Conservation (phyloP, 2,113 vertebrate species). For the Carassius auratus region DNA sequence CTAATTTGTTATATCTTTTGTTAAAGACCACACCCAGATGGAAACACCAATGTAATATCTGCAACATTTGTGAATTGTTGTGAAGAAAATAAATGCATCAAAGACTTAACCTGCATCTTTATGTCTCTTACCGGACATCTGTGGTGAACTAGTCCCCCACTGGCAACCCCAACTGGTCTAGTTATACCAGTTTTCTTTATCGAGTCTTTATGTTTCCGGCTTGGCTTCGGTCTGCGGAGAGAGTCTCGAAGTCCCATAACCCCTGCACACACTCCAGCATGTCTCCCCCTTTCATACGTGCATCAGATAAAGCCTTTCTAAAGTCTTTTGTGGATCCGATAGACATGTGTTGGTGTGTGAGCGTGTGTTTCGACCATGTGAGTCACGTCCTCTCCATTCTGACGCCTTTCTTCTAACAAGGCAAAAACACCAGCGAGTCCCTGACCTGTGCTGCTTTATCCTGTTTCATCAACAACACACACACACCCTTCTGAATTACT, state of each 20-base stretch:
- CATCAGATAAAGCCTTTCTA: conserved; percentile 13
- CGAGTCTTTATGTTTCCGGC: background rate
- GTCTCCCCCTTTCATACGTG: conserved; percentile 29
- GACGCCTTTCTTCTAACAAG: conserved; percentile 68
- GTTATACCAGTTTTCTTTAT: no score
- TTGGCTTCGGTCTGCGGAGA: conserved; percentile 7
- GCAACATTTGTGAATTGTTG: no score
- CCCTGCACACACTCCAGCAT: conserved; percentile 41
- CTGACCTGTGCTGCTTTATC: conserved; percentile 70
- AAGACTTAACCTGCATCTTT: no score
- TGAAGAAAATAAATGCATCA: no score
- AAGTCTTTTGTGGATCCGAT: conserved; percentile 1
- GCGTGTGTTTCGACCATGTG: conserved; percentile 43
- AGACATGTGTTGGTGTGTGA: conserved; percentile 33
- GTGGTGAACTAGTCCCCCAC: no score
- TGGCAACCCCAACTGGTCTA: no score
- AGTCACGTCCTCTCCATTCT: conserved; percentile 72
- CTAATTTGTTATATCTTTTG: no score
- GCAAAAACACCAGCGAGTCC: conserved; percentile 55
- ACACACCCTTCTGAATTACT: conserved; percentile 35
- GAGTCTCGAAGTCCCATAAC: conserved; percentile 16
- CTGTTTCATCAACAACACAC: conserved; percentile 68
- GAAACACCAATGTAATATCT: no score
- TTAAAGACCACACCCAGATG: no score
- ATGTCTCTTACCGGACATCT: no score